Percentiles rank a stretch among this genome's conserved stretches.
These are phyloP conservation scores for Agrenia bidenticulata DNA, from an alignment of 2,888 invertebrate species.

Conservation along the genomic window DNA sequence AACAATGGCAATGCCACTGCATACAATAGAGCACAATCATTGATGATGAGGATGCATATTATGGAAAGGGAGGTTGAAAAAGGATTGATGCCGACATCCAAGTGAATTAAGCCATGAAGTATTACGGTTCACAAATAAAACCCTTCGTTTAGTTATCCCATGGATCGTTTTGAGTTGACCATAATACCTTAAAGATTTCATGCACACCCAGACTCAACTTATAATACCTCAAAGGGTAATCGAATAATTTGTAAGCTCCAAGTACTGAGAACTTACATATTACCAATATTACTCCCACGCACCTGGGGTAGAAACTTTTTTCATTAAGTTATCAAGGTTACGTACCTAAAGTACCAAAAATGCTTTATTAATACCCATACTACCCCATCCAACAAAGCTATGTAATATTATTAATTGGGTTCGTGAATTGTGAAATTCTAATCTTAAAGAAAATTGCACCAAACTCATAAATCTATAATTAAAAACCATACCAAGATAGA, in stretches of 20 bases:
- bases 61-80: slow-evolving; percentile 14
- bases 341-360: too few relatives aligned
- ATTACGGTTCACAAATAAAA: not conserved
- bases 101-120: slow-evolving; percentile 20
- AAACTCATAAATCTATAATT: not conserved
- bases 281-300: too few relatives aligned
- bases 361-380: too few relatives aligned
- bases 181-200: not conserved
- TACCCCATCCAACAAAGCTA: too few relatives aligned
- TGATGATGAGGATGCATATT: not conserved
- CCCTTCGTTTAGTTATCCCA: not conserved
- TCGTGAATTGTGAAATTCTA: slow-evolving; percentile 11
- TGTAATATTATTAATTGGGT: too few relatives aligned
- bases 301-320: too few relatives aligned
- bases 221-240: not conserved
- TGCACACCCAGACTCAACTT: slow-evolving; percentile 4
- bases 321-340: too few relatives aligned
- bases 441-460: slow-evolving; percentile 3
- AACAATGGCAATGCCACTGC: slow-evolving; percentile 6
- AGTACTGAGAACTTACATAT: too few relatives aligned
- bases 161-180: not conserved
- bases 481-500: not conserved
- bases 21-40: not conserved
- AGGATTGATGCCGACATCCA: slow-evolving; percentile 19
- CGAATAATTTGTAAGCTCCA: too few relatives aligned